A percentile compares a stretch with the other conserved stretches of the same genome.
Evolutionary conservation across 2,113 vertebrate species (phyloP).

Genomic region (Eleginops maclovinus): DNA sequence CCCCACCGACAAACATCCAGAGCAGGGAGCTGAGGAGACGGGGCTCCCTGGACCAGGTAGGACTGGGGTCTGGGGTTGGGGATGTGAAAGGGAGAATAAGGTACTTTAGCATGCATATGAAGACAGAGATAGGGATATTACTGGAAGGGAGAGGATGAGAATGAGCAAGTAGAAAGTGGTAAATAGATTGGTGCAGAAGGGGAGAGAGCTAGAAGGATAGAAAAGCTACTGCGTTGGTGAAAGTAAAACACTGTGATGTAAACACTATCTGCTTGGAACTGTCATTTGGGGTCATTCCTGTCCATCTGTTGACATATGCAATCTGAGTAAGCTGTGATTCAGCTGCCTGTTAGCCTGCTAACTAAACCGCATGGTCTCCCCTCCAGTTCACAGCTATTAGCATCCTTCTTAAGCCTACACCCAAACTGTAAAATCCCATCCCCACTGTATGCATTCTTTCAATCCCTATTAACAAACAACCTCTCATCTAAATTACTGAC

Average conservation of each 20-base stretch:
- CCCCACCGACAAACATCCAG: slow-evolving; percentile 75
- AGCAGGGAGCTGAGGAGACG: slow-evolving; percentile 74
- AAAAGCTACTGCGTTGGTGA: slow-evolving; percentile 5
- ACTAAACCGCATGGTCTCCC: slow-evolving; percentile 43
- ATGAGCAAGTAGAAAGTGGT: not conserved
- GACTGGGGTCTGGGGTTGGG: slow-evolving; percentile 50
- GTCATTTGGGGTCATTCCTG: slow-evolving; percentile 18
- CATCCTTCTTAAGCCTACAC: slow-evolving; percentile 34
- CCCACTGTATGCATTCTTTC: slow-evolving; percentile 10
- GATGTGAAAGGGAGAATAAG: not conserved
- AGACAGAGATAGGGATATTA: not conserved
- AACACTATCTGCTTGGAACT: slow-evolving; percentile 23
- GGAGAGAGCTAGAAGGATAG: not conserved
- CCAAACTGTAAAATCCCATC: not conserved
- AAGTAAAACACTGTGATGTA: not conserved
- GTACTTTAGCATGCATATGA: not conserved
- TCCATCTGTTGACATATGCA: slow-evolving; percentile 51
- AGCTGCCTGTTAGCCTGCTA: slow-evolving; percentile 44
- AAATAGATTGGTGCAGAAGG: not conserved
- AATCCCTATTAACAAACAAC: slow-evolving; percentile 3
- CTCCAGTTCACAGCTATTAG: slow-evolving; percentile 12
- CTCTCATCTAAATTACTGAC: not conserved
- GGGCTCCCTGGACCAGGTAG: slow-evolving; percentile 85
- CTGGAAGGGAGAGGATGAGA: not conserved
- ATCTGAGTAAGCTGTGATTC: slow-evolving; percentile 39